A percentile compares a stretch with the other conserved stretches of the same genome.
Evolutionary conservation across 2,888 invertebrate species (phyloP).

Genomic region (Ischnus inquisitorius): DNA sequence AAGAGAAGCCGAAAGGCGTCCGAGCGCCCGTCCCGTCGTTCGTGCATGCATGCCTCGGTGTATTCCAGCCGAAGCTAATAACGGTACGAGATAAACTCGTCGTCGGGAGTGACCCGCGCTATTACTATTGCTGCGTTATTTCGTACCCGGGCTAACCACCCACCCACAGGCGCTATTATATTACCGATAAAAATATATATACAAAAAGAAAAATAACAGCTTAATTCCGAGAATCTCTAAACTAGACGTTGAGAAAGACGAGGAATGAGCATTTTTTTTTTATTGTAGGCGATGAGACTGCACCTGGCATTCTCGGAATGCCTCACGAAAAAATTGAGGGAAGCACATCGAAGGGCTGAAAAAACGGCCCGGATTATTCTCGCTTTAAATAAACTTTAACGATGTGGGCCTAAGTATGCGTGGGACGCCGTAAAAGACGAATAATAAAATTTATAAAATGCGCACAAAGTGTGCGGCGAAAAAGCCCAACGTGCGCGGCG

Average conservation of each 20-base stretch:
- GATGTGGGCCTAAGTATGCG: not conserved
- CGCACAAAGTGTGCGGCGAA: not conserved
- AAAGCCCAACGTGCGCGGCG: not conserved
- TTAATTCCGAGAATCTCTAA: not conserved
- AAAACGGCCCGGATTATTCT: not conserved
- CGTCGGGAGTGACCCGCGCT: not conserved
- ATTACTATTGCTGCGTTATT: not conserved
- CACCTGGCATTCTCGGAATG: conserved; percentile 47
- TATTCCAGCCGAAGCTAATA: not conserved
- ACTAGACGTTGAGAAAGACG: not conserved
- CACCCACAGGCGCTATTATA: too few species aligned
- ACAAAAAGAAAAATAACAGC: too few species aligned
- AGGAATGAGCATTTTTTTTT: not conserved
- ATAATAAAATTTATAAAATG: conserved; percentile 18
- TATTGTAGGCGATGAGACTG: not conserved
- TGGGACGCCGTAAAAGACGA: conserved; percentile 4
- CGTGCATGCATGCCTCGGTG: not conserved
- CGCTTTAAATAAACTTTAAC: not conserved
- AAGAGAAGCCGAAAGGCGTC: conserved; percentile 2
- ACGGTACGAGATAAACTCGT: not conserved
- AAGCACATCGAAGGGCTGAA: not conserved
- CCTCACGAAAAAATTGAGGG: not conserved
- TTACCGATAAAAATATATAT: too few species aligned
- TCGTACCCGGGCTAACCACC: too few species aligned
- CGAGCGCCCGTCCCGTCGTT: not conserved